Evolutionary conservation across 2,797 vertebrate species (phyloP).

Genomic region (Epinephelus malabaricus): DNA sequence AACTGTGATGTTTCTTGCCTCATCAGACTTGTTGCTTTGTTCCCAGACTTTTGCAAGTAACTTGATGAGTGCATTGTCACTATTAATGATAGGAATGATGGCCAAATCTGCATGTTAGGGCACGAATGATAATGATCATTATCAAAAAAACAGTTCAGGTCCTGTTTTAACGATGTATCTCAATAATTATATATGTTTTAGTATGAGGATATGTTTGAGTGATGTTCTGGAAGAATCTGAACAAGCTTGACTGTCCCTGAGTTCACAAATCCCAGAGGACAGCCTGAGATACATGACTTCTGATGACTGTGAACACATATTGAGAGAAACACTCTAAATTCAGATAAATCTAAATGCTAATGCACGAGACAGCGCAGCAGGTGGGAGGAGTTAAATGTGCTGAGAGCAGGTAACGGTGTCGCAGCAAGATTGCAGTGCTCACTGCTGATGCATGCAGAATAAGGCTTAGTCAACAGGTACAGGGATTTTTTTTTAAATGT

Average conservation of each 20-base stretch:
- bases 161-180: background rate
- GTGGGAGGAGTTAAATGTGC: conserved; percentile 11
- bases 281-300: conserved; percentile 13
- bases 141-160: background rate
- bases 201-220: background rate
- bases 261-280: conserved; percentile 10
- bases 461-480: background rate
- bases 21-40: background rate
- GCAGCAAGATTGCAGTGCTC: conserved; percentile 11
- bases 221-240: background rate
- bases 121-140: background rate
- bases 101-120: background rate
- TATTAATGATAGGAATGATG: background rate
- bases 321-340: conserved; percentile 36
- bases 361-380: conserved; percentile 4
- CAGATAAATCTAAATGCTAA: conserved; percentile 60
- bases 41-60: background rate
- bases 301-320: conserved; percentile 27
- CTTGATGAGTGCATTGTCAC: background rate
- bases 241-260: background rate
- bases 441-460: conserved; percentile 20
- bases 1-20: background rate
- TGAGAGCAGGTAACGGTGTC: background rate
- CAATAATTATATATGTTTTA: background rate
- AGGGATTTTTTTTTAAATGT: no score